Percentiles rank a stretch among this genome's conserved stretches.
phyloP scores from a whole-genome alignment of 2,113 vertebrate genomes.

The Hyaena hyaena region DNA sequence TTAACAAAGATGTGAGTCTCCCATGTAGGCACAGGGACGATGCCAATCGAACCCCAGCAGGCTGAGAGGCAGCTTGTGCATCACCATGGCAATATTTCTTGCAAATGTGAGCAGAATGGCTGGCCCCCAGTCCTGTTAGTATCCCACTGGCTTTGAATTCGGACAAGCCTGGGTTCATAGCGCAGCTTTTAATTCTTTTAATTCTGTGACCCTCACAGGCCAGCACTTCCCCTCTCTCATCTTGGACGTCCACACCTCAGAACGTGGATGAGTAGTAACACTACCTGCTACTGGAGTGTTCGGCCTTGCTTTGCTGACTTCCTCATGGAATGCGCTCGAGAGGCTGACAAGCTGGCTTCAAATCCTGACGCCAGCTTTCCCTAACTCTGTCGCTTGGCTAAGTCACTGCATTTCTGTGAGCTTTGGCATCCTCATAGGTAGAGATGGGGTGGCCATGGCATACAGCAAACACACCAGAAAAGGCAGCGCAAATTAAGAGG shows the following conservation, averaged over 20 bases:
- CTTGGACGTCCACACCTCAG: neutral
- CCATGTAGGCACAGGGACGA: neutral
- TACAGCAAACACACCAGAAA: neutral
- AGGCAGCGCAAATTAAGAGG: neutral
- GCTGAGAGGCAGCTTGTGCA: no score
- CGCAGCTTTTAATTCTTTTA: neutral
- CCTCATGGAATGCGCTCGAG: no score
- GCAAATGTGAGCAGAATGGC: neutral
- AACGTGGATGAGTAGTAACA: neutral
- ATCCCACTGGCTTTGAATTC: neutral
- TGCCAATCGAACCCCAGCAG: neutral
- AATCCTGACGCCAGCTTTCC: neutral
- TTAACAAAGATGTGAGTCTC: neutral
- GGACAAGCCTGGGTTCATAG: neutral
- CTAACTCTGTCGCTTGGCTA: neutral
- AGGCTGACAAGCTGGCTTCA: neutral
- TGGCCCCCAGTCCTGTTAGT: no score
- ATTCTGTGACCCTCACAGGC: neutral
- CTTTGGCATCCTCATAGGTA: neutral
- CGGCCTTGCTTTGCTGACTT: neutral
- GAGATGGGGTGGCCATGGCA: neutral
- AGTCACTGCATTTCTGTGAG: neutral
- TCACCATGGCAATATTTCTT: no score
- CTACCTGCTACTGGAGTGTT: neutral
- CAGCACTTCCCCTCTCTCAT: neutral